Evolutionary conservation across 2,888 invertebrate genomes (phyloP), one percentile per base, ranked within the genome.

Genomic region (Diloba caeruleocephala): DNA sequence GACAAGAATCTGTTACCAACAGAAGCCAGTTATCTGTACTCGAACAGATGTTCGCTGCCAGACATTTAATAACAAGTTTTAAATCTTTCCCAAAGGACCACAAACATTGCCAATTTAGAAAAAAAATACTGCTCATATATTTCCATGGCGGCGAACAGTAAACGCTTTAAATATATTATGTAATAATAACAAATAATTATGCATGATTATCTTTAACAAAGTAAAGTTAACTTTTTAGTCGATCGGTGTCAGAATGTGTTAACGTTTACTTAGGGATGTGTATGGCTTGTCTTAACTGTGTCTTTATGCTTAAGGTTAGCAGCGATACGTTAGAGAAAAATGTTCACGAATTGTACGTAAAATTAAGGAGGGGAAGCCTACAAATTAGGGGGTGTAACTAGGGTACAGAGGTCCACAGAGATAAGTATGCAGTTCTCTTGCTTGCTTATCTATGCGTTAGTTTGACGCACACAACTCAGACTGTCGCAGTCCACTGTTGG

Each of bases 141-240:
- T 81, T 71, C 79, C 84, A 77, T 82, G 89, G 90, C 89, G 85
- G 90, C 75, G 71, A 72, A 79, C 73, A 75, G 72, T 81, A 88
- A 88, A 90, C 88, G 90, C 89, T 85, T 82, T 85, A 89, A 86
- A 82, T 75, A 63, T 57, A 58, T 58, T 63, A 58, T 53, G 56
- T 70, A 72, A 49, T 68, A 70, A 75, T 76, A 76, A n/a, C n/a
- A 80, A 78, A 65, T 68, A 67, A 74, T 70, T 56, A 68, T 63
- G 64, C 67, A 73, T 70, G 67, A 62, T 41, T 44, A 38, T 48
- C 37, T 38, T 70, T 54, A 72, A 50, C 66, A 50, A 57, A 36
- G 43, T 37, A 62, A 58, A 67, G n/a, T n/a, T n/a, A 69, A 67
- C 38, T 70, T 68, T 44, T 72, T 82, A 80, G 78, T 78, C 76